Percentiles rank a stretch among this genome's conserved stretches.
Evolutionary conservation across 2,888 invertebrate species (phyloP).

Genomic region (Chalcis sispes): DNA sequence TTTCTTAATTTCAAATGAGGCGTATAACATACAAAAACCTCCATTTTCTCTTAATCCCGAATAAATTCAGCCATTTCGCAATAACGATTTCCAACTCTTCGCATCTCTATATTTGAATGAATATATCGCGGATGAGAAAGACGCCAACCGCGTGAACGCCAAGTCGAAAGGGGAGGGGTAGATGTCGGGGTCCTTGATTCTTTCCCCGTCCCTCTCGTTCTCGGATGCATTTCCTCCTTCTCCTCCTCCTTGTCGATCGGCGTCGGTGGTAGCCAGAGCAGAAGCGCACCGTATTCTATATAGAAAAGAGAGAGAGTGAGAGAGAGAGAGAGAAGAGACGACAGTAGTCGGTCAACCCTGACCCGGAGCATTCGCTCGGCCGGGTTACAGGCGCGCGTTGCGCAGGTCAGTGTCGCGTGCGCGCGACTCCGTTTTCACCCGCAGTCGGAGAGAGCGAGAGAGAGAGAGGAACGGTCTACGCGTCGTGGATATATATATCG

Average conservation of each 20-base stretch:
- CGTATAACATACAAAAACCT: no score
- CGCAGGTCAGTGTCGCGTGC: constrained; percentile 67
- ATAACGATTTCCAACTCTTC: no score
- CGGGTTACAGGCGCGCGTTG: constrained; percentile 62
- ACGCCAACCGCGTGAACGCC: no score
- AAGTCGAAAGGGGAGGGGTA: no score
- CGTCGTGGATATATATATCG: no score
- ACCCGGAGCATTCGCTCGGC: constrained; percentile 58
- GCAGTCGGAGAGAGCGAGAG: no score
- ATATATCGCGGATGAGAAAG: no score
- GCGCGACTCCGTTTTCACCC: constrained; percentile 20
- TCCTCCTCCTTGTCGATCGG: not conserved
- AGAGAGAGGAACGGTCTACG: no score
- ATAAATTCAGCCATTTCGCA: not conserved
- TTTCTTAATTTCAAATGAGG: no score
- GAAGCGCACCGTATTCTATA: not conserved
- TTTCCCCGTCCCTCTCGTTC: not conserved
- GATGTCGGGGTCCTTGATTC: constrained; percentile 26
- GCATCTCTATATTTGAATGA: no score
- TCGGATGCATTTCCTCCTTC: not conserved
- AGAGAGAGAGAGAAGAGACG: constrained; percentile 17
- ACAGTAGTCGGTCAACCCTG: constrained; percentile 64
- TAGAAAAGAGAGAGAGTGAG: not conserved
- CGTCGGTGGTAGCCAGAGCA: not conserved
- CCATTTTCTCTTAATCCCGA: not conserved